Conservation (phyloP, 2,888 invertebrate species). For the Nineta flava region DNA sequence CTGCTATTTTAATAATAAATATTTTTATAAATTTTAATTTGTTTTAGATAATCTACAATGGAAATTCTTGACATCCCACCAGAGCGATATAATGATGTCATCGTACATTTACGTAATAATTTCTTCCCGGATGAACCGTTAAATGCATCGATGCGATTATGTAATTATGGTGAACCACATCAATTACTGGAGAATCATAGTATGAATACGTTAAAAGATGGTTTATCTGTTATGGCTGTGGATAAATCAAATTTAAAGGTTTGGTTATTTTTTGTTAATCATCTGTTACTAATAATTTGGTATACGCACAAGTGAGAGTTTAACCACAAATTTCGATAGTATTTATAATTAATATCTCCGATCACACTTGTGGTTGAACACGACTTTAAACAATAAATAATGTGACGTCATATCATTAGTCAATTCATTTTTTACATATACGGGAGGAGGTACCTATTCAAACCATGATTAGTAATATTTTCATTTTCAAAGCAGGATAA, state of each 20-base stretch:
- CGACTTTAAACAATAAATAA: too few relatives aligned
- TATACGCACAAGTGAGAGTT: too few relatives aligned
- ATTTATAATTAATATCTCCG: too few relatives aligned
- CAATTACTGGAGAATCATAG: constrained; percentile 57
- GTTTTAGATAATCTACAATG: constrained; percentile 16
- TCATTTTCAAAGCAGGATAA: too few relatives aligned
- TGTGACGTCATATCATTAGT: too few relatives aligned
- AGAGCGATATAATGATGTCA: constrained; percentile 41
- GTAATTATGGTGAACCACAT: constrained; percentile 52
- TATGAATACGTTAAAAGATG: constrained; percentile 52
- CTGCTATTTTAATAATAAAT: too few relatives aligned
- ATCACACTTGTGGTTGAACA: too few relatives aligned
- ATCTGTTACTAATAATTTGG: not conserved
- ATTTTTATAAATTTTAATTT: not conserved
- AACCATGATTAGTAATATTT: too few relatives aligned
- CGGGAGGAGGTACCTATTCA: too few relatives aligned
- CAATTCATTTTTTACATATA: too few relatives aligned
- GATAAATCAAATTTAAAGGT: constrained; percentile 44
- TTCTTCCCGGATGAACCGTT: constrained; percentile 76
- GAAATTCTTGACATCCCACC: constrained; percentile 31
- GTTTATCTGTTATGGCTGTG: constrained; percentile 52
- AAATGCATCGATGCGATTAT: constrained; percentile 61
- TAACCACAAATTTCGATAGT: not conserved
- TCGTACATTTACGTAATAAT: constrained; percentile 52
- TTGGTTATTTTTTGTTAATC: constrained; percentile 10